Conservation (phyloP, 2,888 invertebrate genomes). For the Drosophila hamatofila region DNA sequence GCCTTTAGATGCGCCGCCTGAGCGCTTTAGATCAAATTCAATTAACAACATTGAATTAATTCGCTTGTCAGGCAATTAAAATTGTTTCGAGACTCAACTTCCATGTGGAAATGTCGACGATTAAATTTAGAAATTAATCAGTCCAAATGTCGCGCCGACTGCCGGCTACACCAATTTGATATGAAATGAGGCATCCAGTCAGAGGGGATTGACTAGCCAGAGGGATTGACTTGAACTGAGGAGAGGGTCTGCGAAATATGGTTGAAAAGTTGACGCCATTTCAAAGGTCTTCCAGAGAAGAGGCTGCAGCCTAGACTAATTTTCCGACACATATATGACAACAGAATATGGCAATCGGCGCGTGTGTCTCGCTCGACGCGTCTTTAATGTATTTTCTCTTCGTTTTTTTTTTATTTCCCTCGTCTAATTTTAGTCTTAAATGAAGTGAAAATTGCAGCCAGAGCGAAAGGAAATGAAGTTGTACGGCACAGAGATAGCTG, state of each 20-base stretch:
- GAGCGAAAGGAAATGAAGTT: constrained; percentile 58
- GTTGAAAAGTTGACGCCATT: constrained; percentile 65
- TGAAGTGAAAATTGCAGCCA: constrained; percentile 67
- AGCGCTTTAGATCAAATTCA: constrained; percentile 81
- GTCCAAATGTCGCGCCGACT: constrained; percentile 64
- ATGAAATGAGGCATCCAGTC: constrained; percentile 72
- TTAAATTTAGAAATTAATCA: constrained; percentile 81
- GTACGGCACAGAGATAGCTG: constrained; percentile 37
- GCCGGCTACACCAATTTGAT: constrained; percentile 63
- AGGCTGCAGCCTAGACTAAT: constrained; percentile 30
- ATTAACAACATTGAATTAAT: constrained; percentile 85
- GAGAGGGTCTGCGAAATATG: constrained; percentile 29
- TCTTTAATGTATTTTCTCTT: constrained; percentile 47
- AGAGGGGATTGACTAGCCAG: constrained; percentile 18
- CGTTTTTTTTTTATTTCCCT: constrained; percentile 33
- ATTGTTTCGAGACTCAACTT: constrained; percentile 64
- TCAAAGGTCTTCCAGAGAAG: constrained; percentile 30
- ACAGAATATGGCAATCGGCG: constrained; percentile 41
- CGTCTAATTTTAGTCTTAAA: constrained; percentile 62
- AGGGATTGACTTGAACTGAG: not conserved
- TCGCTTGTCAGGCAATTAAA: constrained; percentile 84
- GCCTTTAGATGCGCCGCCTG: constrained; percentile 58
- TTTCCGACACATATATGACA: constrained; percentile 55
- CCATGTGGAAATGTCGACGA: constrained; percentile 71
- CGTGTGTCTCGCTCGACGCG: constrained; percentile 32